phyloP scores from a whole-genome alignment of 2,797 vertebrate species.

The Pseudochromis fuscus region DNA sequence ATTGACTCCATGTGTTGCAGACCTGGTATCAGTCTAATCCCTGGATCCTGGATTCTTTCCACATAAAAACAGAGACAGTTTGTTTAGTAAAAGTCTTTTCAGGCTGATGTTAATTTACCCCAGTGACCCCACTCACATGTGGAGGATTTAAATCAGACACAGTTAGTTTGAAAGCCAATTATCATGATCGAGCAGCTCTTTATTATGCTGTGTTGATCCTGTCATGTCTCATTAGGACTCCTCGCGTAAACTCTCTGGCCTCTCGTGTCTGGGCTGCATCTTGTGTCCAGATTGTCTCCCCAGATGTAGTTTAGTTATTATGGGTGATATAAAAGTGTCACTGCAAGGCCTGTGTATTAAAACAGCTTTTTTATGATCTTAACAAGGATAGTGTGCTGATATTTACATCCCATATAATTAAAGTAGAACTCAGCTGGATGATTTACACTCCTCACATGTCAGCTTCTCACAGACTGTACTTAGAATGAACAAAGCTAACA shows the following conservation, averaged over 20 bases:
- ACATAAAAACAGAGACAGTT: neutral
- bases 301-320: neutral
- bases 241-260: conserved; percentile 24
- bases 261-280: conserved; percentile 10
- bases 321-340: neutral
- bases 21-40: conserved; percentile 3
- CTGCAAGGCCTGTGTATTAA: no score
- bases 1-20: neutral
- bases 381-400: no score
- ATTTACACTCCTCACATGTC: neutral
- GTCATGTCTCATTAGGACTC: conserved; percentile 40
- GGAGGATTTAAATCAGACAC: conserved; percentile 22
- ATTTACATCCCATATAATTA: neutral
- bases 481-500: no score
- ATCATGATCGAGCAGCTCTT: conserved; percentile 30
- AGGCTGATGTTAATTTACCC: neutral
- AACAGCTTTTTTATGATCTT: no score
- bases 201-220: conserved; percentile 43
- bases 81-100: conserved; percentile 1
- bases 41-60: neutral
- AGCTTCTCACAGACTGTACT: no score
- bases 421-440: neutral
- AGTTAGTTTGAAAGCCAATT: conserved; percentile 29
- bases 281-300: conserved; percentile 11
- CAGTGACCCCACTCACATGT: neutral